These are phyloP conservation scores for Phaedon cochleariae DNA, from an alignment of 2,888 invertebrate species.

Conservation along the genomic window DNA sequence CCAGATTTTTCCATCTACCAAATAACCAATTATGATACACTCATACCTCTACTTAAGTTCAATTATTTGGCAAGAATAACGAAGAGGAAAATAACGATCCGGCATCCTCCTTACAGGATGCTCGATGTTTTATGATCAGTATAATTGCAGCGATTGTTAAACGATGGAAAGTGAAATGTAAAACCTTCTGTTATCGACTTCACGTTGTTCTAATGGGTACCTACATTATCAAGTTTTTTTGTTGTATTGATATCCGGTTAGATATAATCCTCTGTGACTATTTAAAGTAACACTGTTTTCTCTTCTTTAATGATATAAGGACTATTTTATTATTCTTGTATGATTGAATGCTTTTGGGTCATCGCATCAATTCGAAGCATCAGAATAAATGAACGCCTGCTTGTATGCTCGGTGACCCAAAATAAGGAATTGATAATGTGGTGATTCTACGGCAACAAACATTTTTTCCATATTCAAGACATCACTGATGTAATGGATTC, in stretches of 20 bases:
- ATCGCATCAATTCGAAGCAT: no score
- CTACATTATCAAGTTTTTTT: background rate
- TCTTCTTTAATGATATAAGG: background rate
- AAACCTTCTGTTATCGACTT: background rate
- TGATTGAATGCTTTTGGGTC: background rate
- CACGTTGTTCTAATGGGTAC: background rate
- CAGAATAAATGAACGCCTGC: no score
- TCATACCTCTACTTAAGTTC: slow-evolving; percentile 7
- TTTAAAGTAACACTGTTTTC: background rate
- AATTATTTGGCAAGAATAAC: slow-evolving; percentile 14
- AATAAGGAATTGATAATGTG: no score
- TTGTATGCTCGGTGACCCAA: no score
- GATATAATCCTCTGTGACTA: background rate
- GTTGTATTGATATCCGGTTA: background rate
- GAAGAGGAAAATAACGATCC: slow-evolving; percentile 1
- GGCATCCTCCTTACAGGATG: slow-evolving; percentile 3
- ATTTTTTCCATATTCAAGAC: no score
- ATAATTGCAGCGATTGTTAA: background rate
- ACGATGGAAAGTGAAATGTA: background rate
- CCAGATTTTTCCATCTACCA: slow-evolving; percentile 2
- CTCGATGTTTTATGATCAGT: background rate
- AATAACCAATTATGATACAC: slow-evolving; percentile 11
- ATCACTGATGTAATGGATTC: no score
- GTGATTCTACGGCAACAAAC: no score
- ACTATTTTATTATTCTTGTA: background rate